Conservation (phyloP, 2,888 invertebrate species). For the Brachyopa scutellaris region DNA sequence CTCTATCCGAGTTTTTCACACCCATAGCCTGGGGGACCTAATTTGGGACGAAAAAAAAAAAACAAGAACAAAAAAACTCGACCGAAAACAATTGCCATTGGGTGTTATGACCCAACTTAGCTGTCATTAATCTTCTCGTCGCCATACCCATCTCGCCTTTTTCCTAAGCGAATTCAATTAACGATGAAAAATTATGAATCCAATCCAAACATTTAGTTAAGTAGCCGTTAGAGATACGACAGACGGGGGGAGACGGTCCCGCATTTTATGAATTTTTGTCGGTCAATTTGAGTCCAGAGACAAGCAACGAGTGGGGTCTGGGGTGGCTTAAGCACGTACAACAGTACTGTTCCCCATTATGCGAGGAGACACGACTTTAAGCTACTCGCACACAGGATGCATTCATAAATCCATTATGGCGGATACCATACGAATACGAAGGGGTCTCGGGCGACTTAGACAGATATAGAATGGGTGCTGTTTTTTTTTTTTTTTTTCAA, state of each 20-base stretch:
- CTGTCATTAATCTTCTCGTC: too few relatives aligned
- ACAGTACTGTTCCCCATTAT: not conserved
- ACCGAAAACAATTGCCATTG: too few relatives aligned
- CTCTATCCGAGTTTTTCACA: too few relatives aligned
- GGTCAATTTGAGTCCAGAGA: not conserved
- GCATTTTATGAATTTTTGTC: not conserved
- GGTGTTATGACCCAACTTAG: too few relatives aligned
- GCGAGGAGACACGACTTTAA: not conserved
- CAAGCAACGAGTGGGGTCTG: not conserved
- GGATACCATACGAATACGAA: not conserved
- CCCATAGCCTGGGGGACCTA: too few relatives aligned
- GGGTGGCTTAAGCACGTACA: not conserved
- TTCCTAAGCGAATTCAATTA: constrained; percentile 49
- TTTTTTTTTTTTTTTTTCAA: too few relatives aligned
- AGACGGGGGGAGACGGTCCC: too few relatives aligned
- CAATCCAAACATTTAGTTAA: constrained; percentile 49
- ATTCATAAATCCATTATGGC: constrained; percentile 41
- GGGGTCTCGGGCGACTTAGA: not conserved
- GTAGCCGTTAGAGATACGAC: constrained; percentile 9
- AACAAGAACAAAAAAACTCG: too few relatives aligned
- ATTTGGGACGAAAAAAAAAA: too few relatives aligned
- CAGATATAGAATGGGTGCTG: constrained; percentile 36
- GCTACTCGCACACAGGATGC: constrained; percentile 46
- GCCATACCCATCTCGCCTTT: too few relatives aligned
- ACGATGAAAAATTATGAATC: constrained; percentile 53